Evolutionary conservation across 1,140 invertebrate species (phyloP).

Genomic region (Theocolax elegans): DNA sequence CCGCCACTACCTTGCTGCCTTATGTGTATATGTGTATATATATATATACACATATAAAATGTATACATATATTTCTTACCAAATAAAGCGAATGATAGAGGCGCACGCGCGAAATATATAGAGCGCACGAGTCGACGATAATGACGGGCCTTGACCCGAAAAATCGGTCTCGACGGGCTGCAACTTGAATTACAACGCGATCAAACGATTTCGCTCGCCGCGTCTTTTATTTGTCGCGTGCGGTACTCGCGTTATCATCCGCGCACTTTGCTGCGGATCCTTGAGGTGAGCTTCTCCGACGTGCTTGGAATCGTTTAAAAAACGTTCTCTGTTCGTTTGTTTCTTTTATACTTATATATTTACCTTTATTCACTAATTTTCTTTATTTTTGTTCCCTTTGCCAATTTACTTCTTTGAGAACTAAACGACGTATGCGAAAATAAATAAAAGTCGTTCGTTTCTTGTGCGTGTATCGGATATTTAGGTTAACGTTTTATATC

Average conservation of each 20-base stretch:
- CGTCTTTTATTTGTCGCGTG: neutral
- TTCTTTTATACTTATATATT: too few relatives aligned
- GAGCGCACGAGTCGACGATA: conserved; percentile 38
- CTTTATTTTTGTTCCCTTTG: neutral
- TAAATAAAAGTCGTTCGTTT: too few relatives aligned
- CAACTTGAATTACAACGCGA: conserved; percentile 25
- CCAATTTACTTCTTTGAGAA: too few relatives aligned
- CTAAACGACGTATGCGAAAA: too few relatives aligned
- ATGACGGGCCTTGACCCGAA: conserved; percentile 48
- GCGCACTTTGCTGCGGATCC: neutral
- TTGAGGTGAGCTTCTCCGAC: neutral
- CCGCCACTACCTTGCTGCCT: too few relatives aligned
- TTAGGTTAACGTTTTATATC: too few relatives aligned
- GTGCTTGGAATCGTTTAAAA: neutral
- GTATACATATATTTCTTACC: too few relatives aligned
- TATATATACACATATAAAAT: too few relatives aligned
- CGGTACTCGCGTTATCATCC: neutral
- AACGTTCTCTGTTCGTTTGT: too few relatives aligned
- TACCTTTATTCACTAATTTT: neutral
- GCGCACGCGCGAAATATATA: conserved; percentile 14
- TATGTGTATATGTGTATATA: too few relatives aligned
- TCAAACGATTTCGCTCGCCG: conserved; percentile 39
- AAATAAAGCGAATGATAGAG: neutral
- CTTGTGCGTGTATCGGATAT: too few relatives aligned
- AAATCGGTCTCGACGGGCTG: conserved; percentile 23